phyloP scores from a whole-genome alignment of 2,113 vertebrate genomes.

The Toxostoma redivivum region DNA sequence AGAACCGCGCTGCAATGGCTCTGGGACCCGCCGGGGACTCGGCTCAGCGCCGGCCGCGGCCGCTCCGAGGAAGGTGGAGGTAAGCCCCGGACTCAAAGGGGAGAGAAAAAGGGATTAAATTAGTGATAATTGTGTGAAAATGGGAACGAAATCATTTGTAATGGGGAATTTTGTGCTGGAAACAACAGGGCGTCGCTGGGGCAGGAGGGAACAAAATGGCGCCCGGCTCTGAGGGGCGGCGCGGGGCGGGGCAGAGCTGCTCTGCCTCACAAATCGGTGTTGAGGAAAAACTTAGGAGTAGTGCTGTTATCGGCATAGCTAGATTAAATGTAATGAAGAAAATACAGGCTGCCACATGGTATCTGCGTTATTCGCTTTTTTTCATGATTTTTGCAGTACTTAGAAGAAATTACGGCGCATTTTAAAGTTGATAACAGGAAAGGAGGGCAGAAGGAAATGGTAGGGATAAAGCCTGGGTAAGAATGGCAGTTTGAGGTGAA shows the following conservation, averaged over 20 bases:
- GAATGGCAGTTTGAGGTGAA: background rate
- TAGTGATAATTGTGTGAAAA: background rate
- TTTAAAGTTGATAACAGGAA: too few relatives aligned
- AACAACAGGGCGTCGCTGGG: background rate
- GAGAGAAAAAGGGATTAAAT: background rate
- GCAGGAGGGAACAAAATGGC: background rate
- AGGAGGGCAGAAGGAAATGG: background rate
- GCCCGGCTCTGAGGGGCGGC: background rate
- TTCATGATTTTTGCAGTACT: background rate
- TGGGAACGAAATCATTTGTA: background rate
- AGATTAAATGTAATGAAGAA: background rate
- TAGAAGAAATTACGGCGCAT: background rate
- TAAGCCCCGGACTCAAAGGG: background rate
- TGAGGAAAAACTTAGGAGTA: background rate
- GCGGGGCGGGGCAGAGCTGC: constrained; percentile 2
- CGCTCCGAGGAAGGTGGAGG: background rate
- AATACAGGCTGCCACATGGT: background rate
- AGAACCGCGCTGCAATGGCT: background rate
- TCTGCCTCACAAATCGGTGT: rapidly evolving
- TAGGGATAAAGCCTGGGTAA: rapidly evolving
- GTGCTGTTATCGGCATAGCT: background rate
- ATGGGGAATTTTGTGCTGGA: background rate
- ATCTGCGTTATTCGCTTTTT: background rate
- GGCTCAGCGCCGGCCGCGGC: background rate
- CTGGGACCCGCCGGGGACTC: background rate